Conservation (phyloP, 64 coral and sea anemone species). For the Anthopleura sola region DNA sequence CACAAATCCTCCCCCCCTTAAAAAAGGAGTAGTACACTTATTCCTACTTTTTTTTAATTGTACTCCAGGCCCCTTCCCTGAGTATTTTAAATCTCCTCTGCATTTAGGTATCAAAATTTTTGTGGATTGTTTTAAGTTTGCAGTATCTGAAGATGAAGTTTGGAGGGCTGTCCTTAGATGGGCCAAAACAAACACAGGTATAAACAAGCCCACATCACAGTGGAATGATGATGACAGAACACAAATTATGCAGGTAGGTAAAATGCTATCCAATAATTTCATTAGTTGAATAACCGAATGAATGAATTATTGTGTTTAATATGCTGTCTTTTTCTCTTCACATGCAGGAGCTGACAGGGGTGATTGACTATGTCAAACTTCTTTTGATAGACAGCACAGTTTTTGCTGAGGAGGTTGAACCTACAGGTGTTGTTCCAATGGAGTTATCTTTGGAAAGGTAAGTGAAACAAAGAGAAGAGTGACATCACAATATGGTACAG, state of each 20-base stretch:
- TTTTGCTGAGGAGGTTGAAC: conserved; percentile 97
- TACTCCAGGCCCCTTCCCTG: no score
- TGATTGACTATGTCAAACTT: conserved; percentile 88
- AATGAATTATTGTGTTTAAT: no score
- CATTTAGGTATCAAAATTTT: no score
- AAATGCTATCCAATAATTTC: neutral
- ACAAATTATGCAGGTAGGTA: conserved; percentile 56
- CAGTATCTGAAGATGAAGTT: conserved; percentile 87
- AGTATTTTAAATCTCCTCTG: no score
- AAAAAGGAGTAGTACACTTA: no score
- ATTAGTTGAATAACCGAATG: no score
- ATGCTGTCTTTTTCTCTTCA: neutral
- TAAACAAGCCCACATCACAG: conserved; percentile 60
- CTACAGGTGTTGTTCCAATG: conserved; percentile 94
- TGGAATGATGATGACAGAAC: conserved; percentile 72
- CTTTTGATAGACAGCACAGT: conserved; percentile 91
- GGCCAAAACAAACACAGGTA: conserved; percentile 69
- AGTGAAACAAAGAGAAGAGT: neutral
- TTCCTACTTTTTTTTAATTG: no score
- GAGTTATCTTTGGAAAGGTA: conserved; percentile 96
- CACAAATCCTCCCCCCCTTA: no score
- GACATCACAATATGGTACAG: no score
- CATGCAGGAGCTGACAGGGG: conserved; percentile 83
- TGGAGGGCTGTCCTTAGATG: conserved; percentile 81
- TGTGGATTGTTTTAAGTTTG: conserved; percentile 33